Base-by-base conservation (phyloP, 2,888 invertebrate genomes). In the Hirtodrosophila histrioides region DNA sequence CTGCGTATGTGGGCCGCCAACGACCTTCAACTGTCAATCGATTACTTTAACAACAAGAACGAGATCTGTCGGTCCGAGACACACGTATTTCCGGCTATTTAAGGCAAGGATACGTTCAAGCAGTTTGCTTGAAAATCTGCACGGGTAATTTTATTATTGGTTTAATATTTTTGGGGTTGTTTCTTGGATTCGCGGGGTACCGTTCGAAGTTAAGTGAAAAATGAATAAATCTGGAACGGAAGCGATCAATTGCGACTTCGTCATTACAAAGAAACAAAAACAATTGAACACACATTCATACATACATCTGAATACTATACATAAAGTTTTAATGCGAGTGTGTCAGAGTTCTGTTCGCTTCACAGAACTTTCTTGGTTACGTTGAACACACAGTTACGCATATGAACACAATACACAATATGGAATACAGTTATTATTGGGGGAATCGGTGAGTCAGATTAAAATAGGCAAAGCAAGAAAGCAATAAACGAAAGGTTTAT, bases 1-100 rank as follows among this genome's bases (percentile, higher is more conserved):
- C 63, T 63, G 70, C 53, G 63, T 75, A 72, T 75, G 80, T 75
- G 56, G 78, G 70, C 67, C 60, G 76, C 43, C 54, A 62, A 51
- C 62, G 80, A 75, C 80, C 80, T 82, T 81, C 68, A 73, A 67
- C 73, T 62, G 72, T 37, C 67, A 68, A 79, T 81, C 73, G 86
- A 82, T 75, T 66, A 48, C 46, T 60, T 46, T 9, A 45, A 37
- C 41, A 37, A 12, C 31, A 43, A 49, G 39, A 17, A 45, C 27
- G 5, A 17, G 50, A 60, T 12, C 8, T 24, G 27, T n/a, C 17
- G 33, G 12, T 10, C 33, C 39, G 29, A 63, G 55, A 50, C 54
- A 33, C 67, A 69, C 55, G 39, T 54, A 58, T 53, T 73, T 73
- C 72, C 74, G 72, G 12, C 40, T 45, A 35, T 24, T 41, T 27